Evolutionary conservation across 2,113 vertebrate species (phyloP).

Genomic region (Salvelinus namaycush): DNA sequence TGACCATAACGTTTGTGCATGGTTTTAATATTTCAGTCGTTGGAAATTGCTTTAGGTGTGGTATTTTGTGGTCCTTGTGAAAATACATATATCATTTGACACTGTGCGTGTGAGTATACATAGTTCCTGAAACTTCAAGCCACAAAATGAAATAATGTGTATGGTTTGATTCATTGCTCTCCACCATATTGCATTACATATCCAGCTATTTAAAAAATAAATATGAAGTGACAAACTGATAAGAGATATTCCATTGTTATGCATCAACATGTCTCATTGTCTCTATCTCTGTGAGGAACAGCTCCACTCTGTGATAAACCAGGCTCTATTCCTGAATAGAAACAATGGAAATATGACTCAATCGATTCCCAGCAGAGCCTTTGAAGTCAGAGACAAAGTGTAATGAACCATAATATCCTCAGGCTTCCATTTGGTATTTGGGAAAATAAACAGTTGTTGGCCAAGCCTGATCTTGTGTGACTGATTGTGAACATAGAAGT

Average conservation of each 20-base stretch:
- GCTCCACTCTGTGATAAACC: slow-evolving; percentile 29
- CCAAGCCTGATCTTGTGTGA: slow-evolving; percentile 65
- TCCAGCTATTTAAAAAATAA: too few relatives aligned
- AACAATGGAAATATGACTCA: slow-evolving; percentile 36
- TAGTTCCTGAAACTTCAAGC: neutral
- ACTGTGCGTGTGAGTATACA: too few relatives aligned
- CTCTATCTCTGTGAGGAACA: neutral
- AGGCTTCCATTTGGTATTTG: slow-evolving; percentile 66
- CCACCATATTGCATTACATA: neutral
- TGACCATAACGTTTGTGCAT: neutral
- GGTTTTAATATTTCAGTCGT: neutral
- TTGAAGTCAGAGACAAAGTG: slow-evolving; percentile 69
- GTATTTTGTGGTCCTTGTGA: neutral
- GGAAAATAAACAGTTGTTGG: slow-evolving; percentile 69
- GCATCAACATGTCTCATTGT: neutral
- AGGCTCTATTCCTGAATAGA: slow-evolving; percentile 15
- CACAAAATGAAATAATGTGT: neutral
- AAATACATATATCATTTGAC: neutral
- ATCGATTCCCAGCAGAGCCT: slow-evolving; percentile 52
- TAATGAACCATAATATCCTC: slow-evolving; percentile 63
- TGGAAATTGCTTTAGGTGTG: neutral
- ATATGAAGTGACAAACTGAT: too few relatives aligned
- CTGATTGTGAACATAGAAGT: slow-evolving; percentile 49
- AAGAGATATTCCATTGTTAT: neutral
- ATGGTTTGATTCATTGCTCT: neutral